phyloP scores from a whole-genome alignment of 2,888 invertebrate genomes.

The Caenorhabditis virilis region DNA sequence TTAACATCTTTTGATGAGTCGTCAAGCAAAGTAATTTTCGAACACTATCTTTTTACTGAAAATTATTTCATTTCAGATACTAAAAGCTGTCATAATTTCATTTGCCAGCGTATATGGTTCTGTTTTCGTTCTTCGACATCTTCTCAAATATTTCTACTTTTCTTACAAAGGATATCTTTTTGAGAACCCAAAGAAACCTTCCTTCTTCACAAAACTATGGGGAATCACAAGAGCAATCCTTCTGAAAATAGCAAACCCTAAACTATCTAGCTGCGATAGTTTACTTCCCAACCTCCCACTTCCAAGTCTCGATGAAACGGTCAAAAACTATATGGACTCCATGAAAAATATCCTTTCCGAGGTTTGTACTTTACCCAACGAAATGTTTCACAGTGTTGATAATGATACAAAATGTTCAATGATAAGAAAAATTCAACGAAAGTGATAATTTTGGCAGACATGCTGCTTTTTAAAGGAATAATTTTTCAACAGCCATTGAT shows the following conservation, averaged over 20 bases:
- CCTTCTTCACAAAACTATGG: constrained; percentile 60
- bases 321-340: constrained; percentile 52
- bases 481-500: no score
- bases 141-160: constrained; percentile 58
- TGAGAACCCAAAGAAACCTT: constrained; percentile 61
- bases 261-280: constrained; percentile 37
- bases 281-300: constrained; percentile 60
- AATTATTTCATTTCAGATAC: constrained; percentile 15
- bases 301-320: constrained; percentile 54
- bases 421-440: no score
- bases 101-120: constrained; percentile 16
- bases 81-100: constrained; percentile 20
- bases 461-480: no score
- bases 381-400: no score
- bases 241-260: not conserved
- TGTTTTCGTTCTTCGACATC: constrained; percentile 46
- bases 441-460: no score
- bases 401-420: no score
- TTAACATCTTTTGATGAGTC: no score
- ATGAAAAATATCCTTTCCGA: constrained; percentile 41
- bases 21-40: not conserved
- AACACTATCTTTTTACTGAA: not conserved
- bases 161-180: constrained; percentile 63
- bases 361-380: not conserved
- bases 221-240: constrained; percentile 4